Base-by-base conservation (phyloP, 1,140 invertebrate genomes). In the Drosophila nannoptera region DNA sequence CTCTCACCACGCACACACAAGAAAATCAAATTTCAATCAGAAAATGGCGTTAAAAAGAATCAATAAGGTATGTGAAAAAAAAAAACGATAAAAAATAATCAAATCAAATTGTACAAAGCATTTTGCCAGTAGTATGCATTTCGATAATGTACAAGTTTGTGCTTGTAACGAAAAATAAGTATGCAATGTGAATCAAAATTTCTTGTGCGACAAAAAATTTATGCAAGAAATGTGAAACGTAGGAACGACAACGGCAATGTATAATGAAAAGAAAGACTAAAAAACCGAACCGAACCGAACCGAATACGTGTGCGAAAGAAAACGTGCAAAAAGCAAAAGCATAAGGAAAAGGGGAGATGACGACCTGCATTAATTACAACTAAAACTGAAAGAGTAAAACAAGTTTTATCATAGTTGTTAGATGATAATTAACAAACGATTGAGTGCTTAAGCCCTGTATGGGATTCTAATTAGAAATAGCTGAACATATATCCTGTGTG, bases 1-100 rank as follows among this genome's bases (percentile, higher is more conserved):
- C 69, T 82, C 67, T 59, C 75, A 82, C 75, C 73, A 65, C 71
- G 78, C 73, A 87, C 73, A 81, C 67, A 86, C 69, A 75, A 87
- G 78, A 73, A 86, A 88, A 88, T 89, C 84, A 88, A 89, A 89
- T 89, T 88, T 86, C 81, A 88, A 87, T 87, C 87, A 87, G 78
- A 88, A 89, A 95, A 97, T 97, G 96, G 96, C 96, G 93, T 94
- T 97, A 93, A 97, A 97, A 94, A 93, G 96, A 95, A 97, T 97
- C 93, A 97, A 97, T 94, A 97, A 97, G 95, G 95, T 96, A 94
- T 90, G 94, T 94, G 88, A 81, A 89, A 81, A 89, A 22, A 22
- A 22, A 74, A 73, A 78, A 82, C 42, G 69, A 68, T 58, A 22
- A 29, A 67, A 22, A 56, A 60, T 63, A 76, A 68, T 60, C 29